Conservation (phyloP, 1,140 invertebrate genomes). For the Orchestia grillus region DNA sequence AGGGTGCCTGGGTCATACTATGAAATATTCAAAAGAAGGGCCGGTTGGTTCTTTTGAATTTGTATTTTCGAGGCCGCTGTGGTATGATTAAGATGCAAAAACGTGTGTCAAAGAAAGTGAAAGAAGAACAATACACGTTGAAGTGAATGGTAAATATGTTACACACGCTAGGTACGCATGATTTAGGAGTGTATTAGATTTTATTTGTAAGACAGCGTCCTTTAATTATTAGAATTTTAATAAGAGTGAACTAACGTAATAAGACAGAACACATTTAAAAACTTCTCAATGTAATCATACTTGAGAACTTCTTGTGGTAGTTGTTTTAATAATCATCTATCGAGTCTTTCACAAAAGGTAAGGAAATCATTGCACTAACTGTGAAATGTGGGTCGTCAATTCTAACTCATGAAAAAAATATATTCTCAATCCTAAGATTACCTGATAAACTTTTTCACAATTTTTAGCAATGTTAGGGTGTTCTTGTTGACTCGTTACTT, state of each 20-base stretch:
- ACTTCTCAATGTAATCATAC: too few relatives aligned
- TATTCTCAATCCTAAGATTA: neutral
- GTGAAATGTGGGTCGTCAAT: too few relatives aligned
- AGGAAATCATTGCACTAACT: too few relatives aligned
- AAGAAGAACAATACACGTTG: neutral
- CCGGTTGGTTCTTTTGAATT: neutral
- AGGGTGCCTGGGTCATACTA: neutral
- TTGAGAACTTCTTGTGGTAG: too few relatives aligned
- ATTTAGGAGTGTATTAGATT: neutral
- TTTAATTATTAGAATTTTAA: too few relatives aligned
- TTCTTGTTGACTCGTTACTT: neutral
- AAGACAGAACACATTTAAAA: too few relatives aligned
- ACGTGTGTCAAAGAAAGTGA: neutral
- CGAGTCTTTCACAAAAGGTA: too few relatives aligned
- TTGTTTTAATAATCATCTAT: too few relatives aligned
- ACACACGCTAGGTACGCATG: neutral
- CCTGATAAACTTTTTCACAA: neutral
- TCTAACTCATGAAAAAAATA: too few relatives aligned
- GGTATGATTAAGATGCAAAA: neutral
- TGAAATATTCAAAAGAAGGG: neutral
- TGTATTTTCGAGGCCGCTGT: neutral
- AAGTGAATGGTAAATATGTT: neutral
- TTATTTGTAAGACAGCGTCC: neutral
- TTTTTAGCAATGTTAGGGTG: neutral
- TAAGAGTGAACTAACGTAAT: too few relatives aligned